Base-by-base conservation (phyloP, 2,888 invertebrate genomes). In the Lithophane semibrunnea region DNA sequence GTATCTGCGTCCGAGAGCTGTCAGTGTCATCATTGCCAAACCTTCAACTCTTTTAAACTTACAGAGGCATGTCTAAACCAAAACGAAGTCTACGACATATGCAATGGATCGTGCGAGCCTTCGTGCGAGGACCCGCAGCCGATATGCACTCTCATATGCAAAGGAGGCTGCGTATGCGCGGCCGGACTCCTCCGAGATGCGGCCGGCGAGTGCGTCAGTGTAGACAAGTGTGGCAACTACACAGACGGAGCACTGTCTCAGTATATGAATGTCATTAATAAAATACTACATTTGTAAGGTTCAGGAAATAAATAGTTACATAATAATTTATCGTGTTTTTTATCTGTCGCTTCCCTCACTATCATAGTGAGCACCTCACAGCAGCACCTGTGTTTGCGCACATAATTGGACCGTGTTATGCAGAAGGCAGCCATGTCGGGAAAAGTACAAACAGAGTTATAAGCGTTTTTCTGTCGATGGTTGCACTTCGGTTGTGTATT, bases 51-150 rank as follows among this genome's bases (percentile, higher is more conserved):
- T n/a, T 49, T 63, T 0, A 47, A 64, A 9, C 16, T 90, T 90
- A 7, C 92, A 96, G 96, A 94, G 69, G 93, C 92, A 86, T 96
- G 96, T 73, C 86, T 95, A 13, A 94, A 94, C 75, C 80, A 91
- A 21, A 93, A 96, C 82, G 96, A 96, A 79, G 93, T 93, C 0
- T 96, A 93, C 79, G 95, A 95, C 86, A 83, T 92, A 0, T 96
- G 96, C 86, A 94, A 93, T 72, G 95, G 91, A 0, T 86, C 86
- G 42, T 96, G 96, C 82, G 94, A 96, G 84, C 94, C 96, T 0
- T 92, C 94, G 13, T 96, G 96, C 84, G 80, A 83, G 0, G 93
- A 95, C 52, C 96, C 95, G 0, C 92, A 93, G 58, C 96, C 96
- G 0, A 91, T 96, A n/a, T 96, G 96, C 89, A 91, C 92, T 2